Base-by-base conservation (phyloP, 2,113 vertebrate genomes). In the Colaptes auratus region DNA sequence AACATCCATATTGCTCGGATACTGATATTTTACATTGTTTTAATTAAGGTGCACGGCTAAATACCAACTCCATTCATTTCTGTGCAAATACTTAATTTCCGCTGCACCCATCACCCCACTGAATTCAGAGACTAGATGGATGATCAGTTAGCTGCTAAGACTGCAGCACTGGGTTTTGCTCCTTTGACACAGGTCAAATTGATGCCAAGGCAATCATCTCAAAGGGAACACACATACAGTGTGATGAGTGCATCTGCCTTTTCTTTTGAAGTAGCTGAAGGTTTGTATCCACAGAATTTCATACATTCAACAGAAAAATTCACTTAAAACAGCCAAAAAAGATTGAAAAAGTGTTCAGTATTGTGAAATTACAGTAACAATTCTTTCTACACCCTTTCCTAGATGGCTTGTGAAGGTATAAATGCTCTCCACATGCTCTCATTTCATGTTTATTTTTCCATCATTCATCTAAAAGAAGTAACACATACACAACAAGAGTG, bases 361-460 rank as follows among this genome's bases (percentile, higher is more conserved):
- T 95, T 94, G 86, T 96, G 95, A 97, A 97, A 96, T 93, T 82
- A 96, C 88, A 97, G 95, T 88, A 97, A 95, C 63, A 70, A 76
- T 96, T 97, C 95, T 90, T 97, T 96, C 94, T 97, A 95, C 94
- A 97, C 87, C 90, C 89, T 92, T 96, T 97, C 96, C 91, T 96
- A 97, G 94, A 96, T n/a, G n/a, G n/a, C n/a, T n/a, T n/a, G n/a
- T n/a, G n/a, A n/a, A n/a, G n/a, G n/a, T n/a, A n/a, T n/a, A n/a
- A n/a, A n/a, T n/a, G n/a, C n/a, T n/a, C n/a, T n/a, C n/a, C n/a
- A n/a, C n/a, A n/a, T 97, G 95, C 90, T 97, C 96, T 94, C 93
- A 93, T 96, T 96, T 90, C 73, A 74, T 94, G 94, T 95, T 97
- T 97, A 91, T 97, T 97, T 98, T 97, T 96, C 97, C 92, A 92